Evolutionary conservation across 2,797 vertebrate genomes (phyloP).

Genomic region (Mionectes olivaceus): DNA sequence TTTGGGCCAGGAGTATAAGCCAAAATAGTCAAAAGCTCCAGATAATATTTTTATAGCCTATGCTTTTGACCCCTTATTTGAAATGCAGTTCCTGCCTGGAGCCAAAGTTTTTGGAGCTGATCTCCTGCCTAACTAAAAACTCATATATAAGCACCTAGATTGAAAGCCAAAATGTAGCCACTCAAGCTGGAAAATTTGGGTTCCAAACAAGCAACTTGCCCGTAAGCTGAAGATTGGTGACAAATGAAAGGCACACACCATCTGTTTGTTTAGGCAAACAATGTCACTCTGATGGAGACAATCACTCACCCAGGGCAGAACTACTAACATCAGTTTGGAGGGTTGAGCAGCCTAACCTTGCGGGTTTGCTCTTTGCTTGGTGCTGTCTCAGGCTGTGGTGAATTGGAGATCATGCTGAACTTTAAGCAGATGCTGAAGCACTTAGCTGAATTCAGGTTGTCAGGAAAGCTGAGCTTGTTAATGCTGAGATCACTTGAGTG

Average conservation of each 20-base stretch:
- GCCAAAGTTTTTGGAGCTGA: constrained; percentile 21
- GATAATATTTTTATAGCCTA: background rate
- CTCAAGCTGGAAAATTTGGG: background rate
- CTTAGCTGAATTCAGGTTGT: background rate
- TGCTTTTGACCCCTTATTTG: background rate
- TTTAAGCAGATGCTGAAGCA: background rate
- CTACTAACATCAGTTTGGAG: background rate
- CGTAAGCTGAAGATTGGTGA: background rate
- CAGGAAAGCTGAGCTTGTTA: background rate
- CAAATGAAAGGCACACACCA: background rate
- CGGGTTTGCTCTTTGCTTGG: background rate
- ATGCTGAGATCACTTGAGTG: background rate
- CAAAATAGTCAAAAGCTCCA: background rate
- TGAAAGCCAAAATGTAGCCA: constrained; percentile 16
- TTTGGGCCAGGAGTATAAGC: background rate
- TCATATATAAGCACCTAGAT: constrained; percentile 3
- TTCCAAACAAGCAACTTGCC: background rate
- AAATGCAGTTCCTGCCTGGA: constrained; percentile 17
- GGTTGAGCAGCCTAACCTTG: background rate
- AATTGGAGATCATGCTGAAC: background rate
- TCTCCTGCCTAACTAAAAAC: background rate
- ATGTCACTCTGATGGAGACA: background rate
- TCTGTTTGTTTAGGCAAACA: background rate
- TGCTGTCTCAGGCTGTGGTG: background rate
- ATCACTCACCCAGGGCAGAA: background rate